Conservation (phyloP, 2,797 vertebrate genomes). For the Pangasius macronema region DNA sequence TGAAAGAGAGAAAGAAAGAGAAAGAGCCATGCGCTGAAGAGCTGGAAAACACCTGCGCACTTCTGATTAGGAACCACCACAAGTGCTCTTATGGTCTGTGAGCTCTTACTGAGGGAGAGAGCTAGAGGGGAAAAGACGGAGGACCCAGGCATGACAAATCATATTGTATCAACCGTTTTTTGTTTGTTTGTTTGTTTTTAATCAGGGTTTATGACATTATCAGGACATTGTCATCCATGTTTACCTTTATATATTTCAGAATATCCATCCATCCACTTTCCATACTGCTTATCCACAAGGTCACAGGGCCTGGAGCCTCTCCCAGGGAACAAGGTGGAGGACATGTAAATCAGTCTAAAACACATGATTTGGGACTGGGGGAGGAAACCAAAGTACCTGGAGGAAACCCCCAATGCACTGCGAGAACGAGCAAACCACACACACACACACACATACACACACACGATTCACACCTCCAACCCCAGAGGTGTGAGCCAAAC, state of each 20-base stretch:
- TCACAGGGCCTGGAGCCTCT: no score
- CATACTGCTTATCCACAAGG: no score
- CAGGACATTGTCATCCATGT: neutral
- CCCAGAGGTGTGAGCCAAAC: no score
- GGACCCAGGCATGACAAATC: neutral
- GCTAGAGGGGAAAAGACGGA: neutral
- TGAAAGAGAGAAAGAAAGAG: constrained; percentile 1
- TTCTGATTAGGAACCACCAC: constrained; percentile 35
- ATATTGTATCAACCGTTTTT: neutral
- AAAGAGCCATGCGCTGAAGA: neutral
- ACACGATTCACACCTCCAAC: no score
- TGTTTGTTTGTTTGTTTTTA: neutral
- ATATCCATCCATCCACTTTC: neutral
- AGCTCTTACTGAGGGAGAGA: constrained; percentile 10
- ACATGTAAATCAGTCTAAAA: no score
- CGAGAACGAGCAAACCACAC: no score
- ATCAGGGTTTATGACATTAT: neutral
- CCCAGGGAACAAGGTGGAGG: no score
- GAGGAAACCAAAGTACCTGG: no score
- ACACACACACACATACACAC: no score
- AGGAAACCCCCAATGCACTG: no score
- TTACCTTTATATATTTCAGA: neutral
- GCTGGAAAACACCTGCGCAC: constrained; percentile 58
- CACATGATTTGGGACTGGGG: no score
- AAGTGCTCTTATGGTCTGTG: constrained; percentile 38